Conservation (phyloP, 2,113 vertebrate species). For the Ia io region DNA sequence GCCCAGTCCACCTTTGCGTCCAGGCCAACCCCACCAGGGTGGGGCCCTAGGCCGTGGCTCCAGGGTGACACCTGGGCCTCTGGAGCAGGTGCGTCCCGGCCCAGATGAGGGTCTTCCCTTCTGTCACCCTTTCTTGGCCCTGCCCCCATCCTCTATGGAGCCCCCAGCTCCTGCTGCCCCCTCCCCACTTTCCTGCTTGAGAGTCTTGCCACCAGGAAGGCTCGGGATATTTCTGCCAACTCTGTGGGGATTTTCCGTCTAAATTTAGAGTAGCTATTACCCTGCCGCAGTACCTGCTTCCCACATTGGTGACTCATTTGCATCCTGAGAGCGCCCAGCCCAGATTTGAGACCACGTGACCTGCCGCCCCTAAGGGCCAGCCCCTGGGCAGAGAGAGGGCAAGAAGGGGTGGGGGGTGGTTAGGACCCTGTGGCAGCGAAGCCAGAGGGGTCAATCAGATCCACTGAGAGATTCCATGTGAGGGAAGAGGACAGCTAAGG, state of each 20-base stretch:
- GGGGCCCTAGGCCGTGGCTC: background rate
- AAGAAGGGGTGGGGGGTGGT: background rate
- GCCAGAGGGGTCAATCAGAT: background rate
- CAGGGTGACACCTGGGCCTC: background rate
- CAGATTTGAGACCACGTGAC: background rate
- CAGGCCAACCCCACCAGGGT: background rate
- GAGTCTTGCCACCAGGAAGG: background rate
- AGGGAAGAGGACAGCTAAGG: background rate
- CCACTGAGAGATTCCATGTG: background rate
- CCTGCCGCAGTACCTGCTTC: conserved; percentile 42
- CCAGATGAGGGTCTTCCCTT: background rate
- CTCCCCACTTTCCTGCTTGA: background rate
- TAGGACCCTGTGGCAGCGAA: background rate
- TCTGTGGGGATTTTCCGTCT: conserved; percentile 16
- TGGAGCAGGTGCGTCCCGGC: background rate
- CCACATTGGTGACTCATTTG: conserved; percentile 35
- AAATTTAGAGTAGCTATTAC: conserved; percentile 58
- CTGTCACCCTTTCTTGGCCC: background rate
- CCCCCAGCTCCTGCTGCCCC: background rate
- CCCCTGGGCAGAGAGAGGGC: background rate
- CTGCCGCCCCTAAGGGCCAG: background rate
- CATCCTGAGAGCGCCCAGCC: background rate
- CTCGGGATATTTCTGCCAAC: conserved; percentile 44
- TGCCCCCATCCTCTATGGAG: background rate
- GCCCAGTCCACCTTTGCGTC: background rate